A percentile compares a stretch with the other conserved stretches of the same genome.
Evolutionary conservation across 2,113 vertebrate species (phyloP).

Genomic region (Eptatretus burgeri): DNA sequence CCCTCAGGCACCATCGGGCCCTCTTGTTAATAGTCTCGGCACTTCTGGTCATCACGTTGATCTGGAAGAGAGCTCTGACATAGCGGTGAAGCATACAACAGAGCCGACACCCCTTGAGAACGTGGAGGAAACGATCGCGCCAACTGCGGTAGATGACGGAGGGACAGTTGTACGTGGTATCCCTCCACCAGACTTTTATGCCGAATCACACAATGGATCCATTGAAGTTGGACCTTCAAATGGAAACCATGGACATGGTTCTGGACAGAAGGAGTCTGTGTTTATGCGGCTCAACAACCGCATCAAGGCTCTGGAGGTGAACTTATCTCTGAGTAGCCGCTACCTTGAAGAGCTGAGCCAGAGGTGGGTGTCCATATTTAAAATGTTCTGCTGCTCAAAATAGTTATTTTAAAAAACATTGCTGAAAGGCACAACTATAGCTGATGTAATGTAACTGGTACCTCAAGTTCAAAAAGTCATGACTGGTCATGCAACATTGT

Average conservation of each 20-base stretch:
- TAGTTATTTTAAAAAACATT: too few species aligned
- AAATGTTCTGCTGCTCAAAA: background rate
- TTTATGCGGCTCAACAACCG: constrained; percentile 97
- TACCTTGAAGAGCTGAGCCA: constrained; percentile 93
- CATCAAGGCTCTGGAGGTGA: constrained; percentile 90
- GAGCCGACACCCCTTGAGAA: constrained; percentile 12
- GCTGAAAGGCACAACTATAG: too few species aligned
- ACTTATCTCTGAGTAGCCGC: constrained; percentile 88
- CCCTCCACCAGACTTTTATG: constrained; percentile 70
- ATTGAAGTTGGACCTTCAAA: constrained; percentile 41
- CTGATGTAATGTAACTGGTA: too few species aligned
- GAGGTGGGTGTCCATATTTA: constrained; percentile 23
- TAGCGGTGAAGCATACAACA: constrained; percentile 16
- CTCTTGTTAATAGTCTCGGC: too few species aligned
- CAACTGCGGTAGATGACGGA: constrained; percentile 20
- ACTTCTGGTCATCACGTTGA: too few species aligned
- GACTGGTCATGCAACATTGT: too few species aligned
- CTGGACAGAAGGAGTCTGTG: constrained; percentile 86
- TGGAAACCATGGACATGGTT: constrained; percentile 59
- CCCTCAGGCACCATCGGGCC: too few species aligned
- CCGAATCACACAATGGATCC: constrained; percentile 49
- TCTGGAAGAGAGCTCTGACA: background rate
- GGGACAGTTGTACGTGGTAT: constrained; percentile 37
- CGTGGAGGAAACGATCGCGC: constrained; percentile 15
- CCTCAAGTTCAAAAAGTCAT: too few species aligned